These are phyloP conservation scores for Hippasteria phrygiana DNA, from an alignment of 53 echinoderm and acorn worm species.

Conservation along the genomic window DNA sequence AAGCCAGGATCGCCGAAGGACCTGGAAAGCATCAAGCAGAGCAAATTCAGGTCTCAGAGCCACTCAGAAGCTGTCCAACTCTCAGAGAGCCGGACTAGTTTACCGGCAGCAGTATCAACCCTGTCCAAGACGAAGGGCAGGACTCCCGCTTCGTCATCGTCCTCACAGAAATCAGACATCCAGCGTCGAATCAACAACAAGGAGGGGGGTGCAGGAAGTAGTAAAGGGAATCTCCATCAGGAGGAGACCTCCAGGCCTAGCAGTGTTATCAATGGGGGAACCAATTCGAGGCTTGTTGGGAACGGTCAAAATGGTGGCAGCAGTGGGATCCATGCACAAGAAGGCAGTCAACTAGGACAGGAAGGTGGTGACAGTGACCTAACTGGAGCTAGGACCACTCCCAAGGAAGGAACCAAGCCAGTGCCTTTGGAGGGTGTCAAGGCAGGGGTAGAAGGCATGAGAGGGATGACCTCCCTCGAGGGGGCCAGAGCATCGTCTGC, in stretches of 20 bases:
- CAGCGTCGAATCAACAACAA: conserved; percentile 60
- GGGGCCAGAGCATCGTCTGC: conserved; percentile 49
- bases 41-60: conserved; percentile 42
- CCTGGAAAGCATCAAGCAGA: conserved; percentile 22
- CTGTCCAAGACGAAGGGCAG: conserved; percentile 38
- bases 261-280: conserved; percentile 3
- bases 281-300: conserved; percentile 17
- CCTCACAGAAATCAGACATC: conserved; percentile 50
- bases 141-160: conserved; percentile 33
- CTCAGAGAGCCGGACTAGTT: conserved; percentile 63
- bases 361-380: conserved; percentile 16
- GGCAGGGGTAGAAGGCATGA: conserved; percentile 11
- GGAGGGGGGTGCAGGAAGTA: conserved; percentile 44
- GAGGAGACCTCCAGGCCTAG: conserved; percentile 54
- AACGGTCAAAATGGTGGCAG: conserved; percentile 50
- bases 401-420: neutral
- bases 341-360: conserved; percentile 22
- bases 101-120: conserved; percentile 44
- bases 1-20: conserved; percentile 17
- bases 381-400: neutral
- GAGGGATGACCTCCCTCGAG: conserved; percentile 4
- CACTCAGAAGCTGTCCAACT: conserved; percentile 40
- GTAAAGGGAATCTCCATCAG: conserved; percentile 17
- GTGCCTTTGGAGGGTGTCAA: conserved; percentile 37
- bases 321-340: conserved; percentile 22